Percentiles rank a stretch among this genome's conserved stretches.
Conservation (phyloP, 2,797 vertebrate genomes). For the Borostomias antarcticus region DNA sequence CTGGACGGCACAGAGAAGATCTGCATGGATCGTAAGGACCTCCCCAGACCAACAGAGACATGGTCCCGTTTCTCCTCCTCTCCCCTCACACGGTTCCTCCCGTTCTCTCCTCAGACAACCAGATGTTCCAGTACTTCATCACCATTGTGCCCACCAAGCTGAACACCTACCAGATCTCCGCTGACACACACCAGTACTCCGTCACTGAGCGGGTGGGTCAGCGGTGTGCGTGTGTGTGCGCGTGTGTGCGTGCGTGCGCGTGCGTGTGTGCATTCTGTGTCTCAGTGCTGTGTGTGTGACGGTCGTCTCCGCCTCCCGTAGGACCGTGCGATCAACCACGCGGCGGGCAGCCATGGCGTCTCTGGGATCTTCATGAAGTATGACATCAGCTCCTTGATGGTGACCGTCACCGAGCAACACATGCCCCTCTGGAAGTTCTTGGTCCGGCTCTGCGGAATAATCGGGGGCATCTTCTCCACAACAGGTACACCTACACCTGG, state of each 20-base stretch:
- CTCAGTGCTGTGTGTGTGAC: neutral
- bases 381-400: constrained; percentile 96
- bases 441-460: constrained; percentile 93
- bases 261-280: neutral
- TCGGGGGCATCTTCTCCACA: constrained; percentile 98
- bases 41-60: neutral
- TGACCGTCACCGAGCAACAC: constrained; percentile 95
- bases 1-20: constrained; percentile 98
- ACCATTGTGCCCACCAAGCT: constrained; percentile 98
- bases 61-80: no score
- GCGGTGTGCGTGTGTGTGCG: neutral
- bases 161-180: constrained; percentile 87
- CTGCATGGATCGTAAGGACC: constrained; percentile 82
- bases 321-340: constrained; percentile 95
- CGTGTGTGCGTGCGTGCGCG: neutral
- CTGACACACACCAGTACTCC: constrained; percentile 79
- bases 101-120: constrained; percentile 81
- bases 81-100: no score
- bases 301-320: constrained; percentile 51
- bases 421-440: constrained; percentile 99
- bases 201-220: constrained; percentile 77
- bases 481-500: constrained; percentile 76
- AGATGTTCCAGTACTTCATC: constrained; percentile 99
- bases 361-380: constrained; percentile 99
- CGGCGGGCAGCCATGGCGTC: constrained; percentile 94